Conservation (phyloP, 1,140 invertebrate genomes). For the Rhyacophila brunnea region DNA sequence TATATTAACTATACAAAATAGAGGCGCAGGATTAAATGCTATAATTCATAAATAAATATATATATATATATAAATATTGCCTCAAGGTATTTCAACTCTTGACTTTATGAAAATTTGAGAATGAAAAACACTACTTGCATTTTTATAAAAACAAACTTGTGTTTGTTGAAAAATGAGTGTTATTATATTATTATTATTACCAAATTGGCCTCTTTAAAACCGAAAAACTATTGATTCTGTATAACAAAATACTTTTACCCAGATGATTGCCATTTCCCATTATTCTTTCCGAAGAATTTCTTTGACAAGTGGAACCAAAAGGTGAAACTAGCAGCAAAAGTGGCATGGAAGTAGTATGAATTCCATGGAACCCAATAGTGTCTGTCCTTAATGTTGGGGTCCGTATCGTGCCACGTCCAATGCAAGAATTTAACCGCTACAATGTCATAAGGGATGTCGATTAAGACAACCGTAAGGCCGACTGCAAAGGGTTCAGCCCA, state of each 20-base stretch:
- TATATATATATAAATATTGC: too few relatives aligned
- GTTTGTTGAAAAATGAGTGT: too few relatives aligned
- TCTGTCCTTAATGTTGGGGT: constrained; percentile 76
- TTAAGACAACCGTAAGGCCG: constrained; percentile 68
- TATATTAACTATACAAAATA: too few relatives aligned
- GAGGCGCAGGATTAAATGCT: too few relatives aligned
- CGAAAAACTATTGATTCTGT: neutral
- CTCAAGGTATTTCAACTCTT: too few relatives aligned
- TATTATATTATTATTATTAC: too few relatives aligned
- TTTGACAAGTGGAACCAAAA: constrained; percentile 65
- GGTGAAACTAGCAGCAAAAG: constrained; percentile 71
- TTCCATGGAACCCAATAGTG: constrained; percentile 79
- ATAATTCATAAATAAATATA: too few relatives aligned
- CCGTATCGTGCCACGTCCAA: constrained; percentile 86
- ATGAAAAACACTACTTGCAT: too few relatives aligned
- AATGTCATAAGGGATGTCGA: constrained; percentile 81
- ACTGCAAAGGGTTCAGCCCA: constrained; percentile 74
- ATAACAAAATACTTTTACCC: constrained; percentile 39
- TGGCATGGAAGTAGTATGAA: constrained; percentile 79
- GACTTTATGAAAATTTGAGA: too few relatives aligned
- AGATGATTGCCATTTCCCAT: constrained; percentile 54
- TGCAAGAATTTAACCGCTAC: constrained; percentile 76
- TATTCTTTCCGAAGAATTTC: constrained; percentile 53
- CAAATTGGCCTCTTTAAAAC: too few relatives aligned
- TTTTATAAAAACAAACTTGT: too few relatives aligned